These are phyloP conservation scores for Pteropus alecto DNA, from an alignment of 2,113 vertebrate species.

Conservation along the genomic window DNA sequence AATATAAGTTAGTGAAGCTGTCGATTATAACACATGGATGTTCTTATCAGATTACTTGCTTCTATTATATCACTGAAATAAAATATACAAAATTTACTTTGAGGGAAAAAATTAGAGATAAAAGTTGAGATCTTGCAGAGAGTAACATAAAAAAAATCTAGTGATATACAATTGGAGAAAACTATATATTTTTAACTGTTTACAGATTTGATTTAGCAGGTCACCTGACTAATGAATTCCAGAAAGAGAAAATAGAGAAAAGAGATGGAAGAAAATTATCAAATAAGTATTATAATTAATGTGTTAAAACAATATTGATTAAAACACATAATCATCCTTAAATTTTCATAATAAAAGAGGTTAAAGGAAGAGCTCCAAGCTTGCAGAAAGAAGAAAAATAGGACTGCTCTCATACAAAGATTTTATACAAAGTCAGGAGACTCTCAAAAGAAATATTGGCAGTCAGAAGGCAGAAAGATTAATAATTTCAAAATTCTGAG, in stretches of 20 bases:
- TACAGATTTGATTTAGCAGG: background rate
- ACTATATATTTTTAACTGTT: background rate
- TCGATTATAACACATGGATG: background rate
- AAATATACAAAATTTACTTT: background rate
- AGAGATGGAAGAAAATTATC: background rate
- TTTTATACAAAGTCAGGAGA: background rate
- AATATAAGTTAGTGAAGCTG: background rate
- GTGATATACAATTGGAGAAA: background rate
- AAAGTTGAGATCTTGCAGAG: background rate
- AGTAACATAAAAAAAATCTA: background rate
- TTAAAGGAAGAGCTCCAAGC: background rate
- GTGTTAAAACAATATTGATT: background rate
- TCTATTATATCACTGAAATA: background rate
- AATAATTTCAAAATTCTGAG: background rate
- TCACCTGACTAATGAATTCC: background rate
- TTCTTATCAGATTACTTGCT: background rate
- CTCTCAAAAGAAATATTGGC: background rate
- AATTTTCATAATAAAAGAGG: background rate
- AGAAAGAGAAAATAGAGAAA: background rate
- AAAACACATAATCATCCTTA: background rate
- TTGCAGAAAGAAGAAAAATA: background rate
- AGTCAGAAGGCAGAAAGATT: background rate
- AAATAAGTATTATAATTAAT: background rate
- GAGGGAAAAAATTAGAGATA: background rate
- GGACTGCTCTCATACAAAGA: background rate